Base-by-base conservation (phyloP, 2,797 vertebrate genomes). In the Mus spretus region DNA sequence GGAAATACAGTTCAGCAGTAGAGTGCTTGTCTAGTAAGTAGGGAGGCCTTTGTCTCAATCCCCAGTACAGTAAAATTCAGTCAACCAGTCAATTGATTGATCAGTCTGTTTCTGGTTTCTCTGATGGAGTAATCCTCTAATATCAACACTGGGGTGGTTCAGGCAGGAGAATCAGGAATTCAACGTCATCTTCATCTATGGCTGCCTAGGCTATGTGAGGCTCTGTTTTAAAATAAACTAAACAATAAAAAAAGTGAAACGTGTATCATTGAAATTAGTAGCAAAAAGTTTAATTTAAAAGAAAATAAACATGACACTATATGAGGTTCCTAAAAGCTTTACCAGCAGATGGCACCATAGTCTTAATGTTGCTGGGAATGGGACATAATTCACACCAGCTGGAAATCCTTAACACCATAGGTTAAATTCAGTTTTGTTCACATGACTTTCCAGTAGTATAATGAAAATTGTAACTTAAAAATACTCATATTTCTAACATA, bases 271-370 rank as follows among this genome's bases (percentile, higher is more conserved):
- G n/a, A 93, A 91, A 91, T 87, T 28, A 93, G 40, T 53, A 91
- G 14, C 28, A 61, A 93, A 97, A 92, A 88, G 44, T 82, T 94
- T 79, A 91, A 92, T 90, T 94, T 85, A 92, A 97, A 96, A 87
- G 37, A 93, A 90, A 95, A 28, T 78, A 75, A 96, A 7, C 13
- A 72, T 82, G 67, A 87, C 1, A 81, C n/a, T 8, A 75, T 50
- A 44, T 28, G 40, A 57, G 31, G 57, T 13, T 65, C 37, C 93
- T 93, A 90, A 96, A 90, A 77, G 40, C 8, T 78, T 14, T n/a
- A 81, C 97, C 98, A 97, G 97, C 88, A 97, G 98, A 90, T 97
- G 98, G 98, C 98, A 97, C 85, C 88, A 96, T 77, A 96, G 91
- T 88, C 95, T 93, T 88, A 97, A 67, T 93, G 95, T 94, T 75